Base-by-base conservation (phyloP, 2,113 vertebrate genomes). In the Hypocryptadius cinnamomeus region DNA sequence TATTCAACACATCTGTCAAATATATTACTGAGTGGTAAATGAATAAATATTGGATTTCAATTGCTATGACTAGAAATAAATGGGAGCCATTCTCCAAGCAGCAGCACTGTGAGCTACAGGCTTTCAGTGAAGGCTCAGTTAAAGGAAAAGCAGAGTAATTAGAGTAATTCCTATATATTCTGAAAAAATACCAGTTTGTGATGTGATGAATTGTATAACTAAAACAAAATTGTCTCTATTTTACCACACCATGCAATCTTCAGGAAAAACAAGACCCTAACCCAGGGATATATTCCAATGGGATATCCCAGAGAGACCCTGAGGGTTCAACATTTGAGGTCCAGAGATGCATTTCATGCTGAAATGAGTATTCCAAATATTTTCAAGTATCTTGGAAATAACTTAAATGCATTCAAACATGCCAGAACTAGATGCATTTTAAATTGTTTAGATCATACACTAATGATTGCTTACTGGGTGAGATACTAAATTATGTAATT, bases 11-110 rank as follows among this genome's bases (percentile, higher is more conserved):
- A 92, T 94, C 94, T 95, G 79, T 94, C 94, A 96, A 93, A 95
- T 90, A 69, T 80, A 94, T 94, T 94, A 83, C 89, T 80, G 81
- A 91, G 82, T 81, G 79, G 89, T 87, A 96, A 95, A 91, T 91
- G 85, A 91, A 96, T 94, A 94, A 94, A 94, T 93, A 94, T 79
- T 94, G 93, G 82, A 95, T 96, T 96, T 96, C 95, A 95, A 90
- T 90, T 91, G 87, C 72, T 90, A 79, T 78, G 89, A 88, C 93
- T 94, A 51, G 79, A 96, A 96, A 90, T 90, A 95, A 96, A 96
- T 65, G 59, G 69, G 72, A 93, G 91, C 31, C 71, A 44, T 73
- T 77, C 87, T 94, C 66, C 1, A 17, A 44, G 56, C 94, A 78
- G 70, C 70, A 79, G 76, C 59, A 91, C 48, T 5, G 3, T 20